Evolutionary conservation across 2,888 invertebrate genomes (phyloP).

Genomic region (Drosophila atripex): DNA sequence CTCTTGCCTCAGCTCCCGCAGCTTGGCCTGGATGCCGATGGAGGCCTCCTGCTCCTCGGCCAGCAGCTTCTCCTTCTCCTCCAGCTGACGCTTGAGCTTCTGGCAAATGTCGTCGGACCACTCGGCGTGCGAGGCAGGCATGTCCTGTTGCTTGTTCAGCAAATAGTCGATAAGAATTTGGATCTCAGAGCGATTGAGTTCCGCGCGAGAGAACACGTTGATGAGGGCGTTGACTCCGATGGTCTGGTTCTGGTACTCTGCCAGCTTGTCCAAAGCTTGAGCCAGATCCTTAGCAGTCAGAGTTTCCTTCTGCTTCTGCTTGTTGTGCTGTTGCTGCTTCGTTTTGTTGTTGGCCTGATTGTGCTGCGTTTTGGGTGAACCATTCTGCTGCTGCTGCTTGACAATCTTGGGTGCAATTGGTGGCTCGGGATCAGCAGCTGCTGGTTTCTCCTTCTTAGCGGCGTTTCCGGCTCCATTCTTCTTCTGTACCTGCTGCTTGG

Average conservation of each 20-base stretch:
- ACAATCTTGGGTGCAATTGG: constrained; percentile 71
- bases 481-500: constrained; percentile 60
- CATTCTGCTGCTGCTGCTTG: constrained; percentile 71
- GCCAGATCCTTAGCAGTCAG: constrained; percentile 76
- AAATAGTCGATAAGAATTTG: constrained; percentile 95
- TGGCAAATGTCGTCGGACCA: constrained; percentile 96
- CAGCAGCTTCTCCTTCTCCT: constrained; percentile 92
- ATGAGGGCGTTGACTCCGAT: constrained; percentile 89
- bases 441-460: constrained; percentile 63
- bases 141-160: constrained; percentile 94
- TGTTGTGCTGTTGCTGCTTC: constrained; percentile 80
- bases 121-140: constrained; percentile 90
- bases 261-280: constrained; percentile 85
- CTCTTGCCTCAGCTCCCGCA: constrained; percentile 89
- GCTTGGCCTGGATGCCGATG: constrained; percentile 89
- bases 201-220: constrained; percentile 91
- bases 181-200: constrained; percentile 93
- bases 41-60: constrained; percentile 90
- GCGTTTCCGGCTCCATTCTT: constrained; percentile 50
- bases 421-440: constrained; percentile 57
- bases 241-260: constrained; percentile 89
- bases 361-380: constrained; percentile 80
- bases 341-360: constrained; percentile 81
- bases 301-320: constrained; percentile 83
- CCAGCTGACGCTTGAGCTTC: constrained; percentile 93